Percentiles rank a stretch among this genome's conserved stretches.
Conservation (phyloP, 2,888 invertebrate genomes). For the Lysandra coridon region DNA sequence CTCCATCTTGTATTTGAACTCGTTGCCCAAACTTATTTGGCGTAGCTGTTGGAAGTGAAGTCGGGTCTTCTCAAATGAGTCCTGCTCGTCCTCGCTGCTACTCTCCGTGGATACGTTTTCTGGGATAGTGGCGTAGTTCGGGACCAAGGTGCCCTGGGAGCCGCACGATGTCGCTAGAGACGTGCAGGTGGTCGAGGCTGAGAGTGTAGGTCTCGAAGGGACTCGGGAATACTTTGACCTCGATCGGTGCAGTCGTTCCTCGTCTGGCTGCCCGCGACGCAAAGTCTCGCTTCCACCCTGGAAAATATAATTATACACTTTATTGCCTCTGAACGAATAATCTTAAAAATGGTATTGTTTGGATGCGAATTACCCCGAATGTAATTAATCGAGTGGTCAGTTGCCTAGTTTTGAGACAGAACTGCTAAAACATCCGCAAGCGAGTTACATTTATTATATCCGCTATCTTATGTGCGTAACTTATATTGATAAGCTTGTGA, state of each 20-base stretch:
- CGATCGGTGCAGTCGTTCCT: conserved; percentile 66
- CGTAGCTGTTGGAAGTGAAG: conserved; percentile 82
- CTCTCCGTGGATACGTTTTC: conserved; percentile 70
- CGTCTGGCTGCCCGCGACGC: conserved; percentile 70
- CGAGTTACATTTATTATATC: conserved; percentile 74
- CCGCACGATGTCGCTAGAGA: conserved; percentile 79
- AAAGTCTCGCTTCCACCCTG: conserved; percentile 72
- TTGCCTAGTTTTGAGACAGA: conserved; percentile 55
- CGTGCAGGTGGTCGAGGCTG: conserved; percentile 82
- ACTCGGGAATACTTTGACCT: conserved; percentile 75
- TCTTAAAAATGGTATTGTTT: neutral
- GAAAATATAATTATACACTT: conserved; percentile 30
- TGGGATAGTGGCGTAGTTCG: conserved; percentile 70
- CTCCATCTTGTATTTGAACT: conserved; percentile 82
- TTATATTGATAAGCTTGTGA: conserved; percentile 61
- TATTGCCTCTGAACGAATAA: neutral
- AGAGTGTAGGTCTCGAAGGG: conserved; percentile 75
- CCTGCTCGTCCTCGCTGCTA: conserved; percentile 76
- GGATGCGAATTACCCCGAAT: conserved; percentile 27
- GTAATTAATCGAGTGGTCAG: conserved; percentile 38
- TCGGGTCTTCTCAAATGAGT: conserved; percentile 79
- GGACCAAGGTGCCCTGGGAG: conserved; percentile 70
- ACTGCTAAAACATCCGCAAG: conserved; percentile 68
- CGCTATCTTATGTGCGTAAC: conserved; percentile 73
- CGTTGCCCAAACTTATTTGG: conserved; percentile 82